phyloP scores from a whole-genome alignment of 2,797 vertebrate genomes.

The Channallabes apus region DNA sequence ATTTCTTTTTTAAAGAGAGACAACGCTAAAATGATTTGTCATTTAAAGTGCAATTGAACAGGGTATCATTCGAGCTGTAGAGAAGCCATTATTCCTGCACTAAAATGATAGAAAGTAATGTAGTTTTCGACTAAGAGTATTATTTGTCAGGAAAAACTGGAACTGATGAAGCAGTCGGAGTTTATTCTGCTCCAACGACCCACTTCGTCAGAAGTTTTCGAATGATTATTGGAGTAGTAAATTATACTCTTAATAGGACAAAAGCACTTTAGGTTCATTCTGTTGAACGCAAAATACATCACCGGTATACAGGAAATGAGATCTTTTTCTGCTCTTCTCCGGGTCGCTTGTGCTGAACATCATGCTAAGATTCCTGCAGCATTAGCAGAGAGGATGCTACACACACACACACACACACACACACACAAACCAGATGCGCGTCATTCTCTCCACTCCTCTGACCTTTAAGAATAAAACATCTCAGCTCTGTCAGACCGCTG shows the following conservation, averaged over 20 bases:
- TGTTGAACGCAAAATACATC: not conserved
- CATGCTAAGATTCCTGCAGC: not conserved
- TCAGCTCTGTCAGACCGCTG: not conserved
- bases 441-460: not conserved
- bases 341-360: constrained; percentile 7
- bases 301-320: not conserved
- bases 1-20: no score
- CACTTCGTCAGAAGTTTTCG: not conserved
- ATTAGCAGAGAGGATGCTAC: not conserved
- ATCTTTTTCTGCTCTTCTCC: not conserved
- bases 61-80: not conserved
- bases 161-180: not conserved
- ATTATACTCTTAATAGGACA: not conserved
- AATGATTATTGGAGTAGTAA: not conserved
- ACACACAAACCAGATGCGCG: not conserved
- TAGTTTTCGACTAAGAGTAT: not conserved
- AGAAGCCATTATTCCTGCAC: not conserved
- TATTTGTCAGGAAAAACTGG: constrained; percentile 5
- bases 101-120: constrained; percentile 10
- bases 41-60: constrained; percentile 3
- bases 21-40: not conserved
- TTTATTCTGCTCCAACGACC: not conserved
- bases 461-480: not conserved
- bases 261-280: not conserved
- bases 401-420: constrained; percentile 7